Evolutionary conservation across 2,797 vertebrate species (phyloP), one percentile per base, ranked within the genome.

Genomic region (Typhlichthys eigenmanni): DNA sequence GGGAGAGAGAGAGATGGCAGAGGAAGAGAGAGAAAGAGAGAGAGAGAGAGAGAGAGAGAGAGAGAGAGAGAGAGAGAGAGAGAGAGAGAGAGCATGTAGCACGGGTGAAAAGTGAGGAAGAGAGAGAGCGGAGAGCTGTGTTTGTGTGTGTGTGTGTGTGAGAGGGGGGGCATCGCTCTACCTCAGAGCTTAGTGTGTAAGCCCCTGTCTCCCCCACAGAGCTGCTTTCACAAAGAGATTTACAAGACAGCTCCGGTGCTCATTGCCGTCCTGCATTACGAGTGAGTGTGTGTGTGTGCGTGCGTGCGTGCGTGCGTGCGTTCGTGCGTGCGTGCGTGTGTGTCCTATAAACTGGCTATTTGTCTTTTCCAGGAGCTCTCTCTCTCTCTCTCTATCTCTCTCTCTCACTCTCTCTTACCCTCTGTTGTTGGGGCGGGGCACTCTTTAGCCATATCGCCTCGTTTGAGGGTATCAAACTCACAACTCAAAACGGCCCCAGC

Each of bases 221-320:
- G 90, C 91, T 91, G 88, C 91, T 90, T 92, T 92, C 90, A 91
- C 88, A 92, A 92, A 92, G 88, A 93, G 89, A 92, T 92, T 91
- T 91, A 92, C 91, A 92, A 91, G 90, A 92, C 91, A 90, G 88
- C 90, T 92, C 87, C 79, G 80, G 88, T 88, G 89, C 80, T 82
- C 84, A 85, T 73, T 75, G 75, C 87, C 79, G 81, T 88, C 85
- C 74, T 88, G 89, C 84, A 87, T 92, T 84, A 88, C 52, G 59
- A 43, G 34, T 48, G 29, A 24, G 74, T 64, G 62, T 66, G 53
- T 58, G 48, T 66, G n/a, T n/a, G n/a, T n/a, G n/a, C n/a, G n/a
- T n/a, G n/a, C n/a, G n/a, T n/a, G n/a, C n/a, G n/a, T n/a, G n/a
- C n/a, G 61, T 76, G 14, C 45, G 24, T 43, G 19, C 50, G 43